Evolutionary conservation across 2,797 vertebrate genomes (phyloP).

Genomic region (Diplodus sargus): DNA sequence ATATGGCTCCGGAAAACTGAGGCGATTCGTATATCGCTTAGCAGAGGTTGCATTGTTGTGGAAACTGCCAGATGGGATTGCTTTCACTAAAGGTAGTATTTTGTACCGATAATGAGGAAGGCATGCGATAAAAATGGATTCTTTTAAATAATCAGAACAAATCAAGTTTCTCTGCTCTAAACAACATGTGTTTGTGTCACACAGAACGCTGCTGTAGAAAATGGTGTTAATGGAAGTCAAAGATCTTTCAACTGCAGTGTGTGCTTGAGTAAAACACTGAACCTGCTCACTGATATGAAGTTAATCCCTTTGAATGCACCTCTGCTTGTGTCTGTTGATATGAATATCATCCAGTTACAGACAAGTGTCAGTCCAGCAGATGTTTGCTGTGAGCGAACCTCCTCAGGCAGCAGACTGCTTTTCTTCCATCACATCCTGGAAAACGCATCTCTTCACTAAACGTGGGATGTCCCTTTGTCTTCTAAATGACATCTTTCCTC

Average conservation of each 20-base stretch:
- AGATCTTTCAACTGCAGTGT: neutral
- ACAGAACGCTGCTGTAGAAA: neutral
- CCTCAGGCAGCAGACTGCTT: constrained; percentile 11
- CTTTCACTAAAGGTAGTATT: too few species aligned
- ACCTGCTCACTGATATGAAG: constrained; percentile 15
- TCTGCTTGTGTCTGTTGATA: constrained; percentile 5
- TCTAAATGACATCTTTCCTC: constrained; percentile 6
- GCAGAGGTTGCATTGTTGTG: too few species aligned
- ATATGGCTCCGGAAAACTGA: too few species aligned
- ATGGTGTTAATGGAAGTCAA: neutral
- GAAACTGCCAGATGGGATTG: too few species aligned
- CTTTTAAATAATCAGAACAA: neutral
- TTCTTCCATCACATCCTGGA: constrained; percentile 14
- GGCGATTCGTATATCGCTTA: too few species aligned
- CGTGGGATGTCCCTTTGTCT: constrained; percentile 10
- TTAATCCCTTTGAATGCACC: neutral
- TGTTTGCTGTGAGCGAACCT: constrained; percentile 1
- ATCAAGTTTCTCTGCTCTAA: neutral
- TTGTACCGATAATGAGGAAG: too few species aligned
- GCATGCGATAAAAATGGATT: neutral
- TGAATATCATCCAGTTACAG: constrained; percentile 10
- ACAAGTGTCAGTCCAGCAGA: constrained; percentile 2
- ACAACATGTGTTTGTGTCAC: neutral
- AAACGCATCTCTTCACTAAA: constrained; percentile 11
- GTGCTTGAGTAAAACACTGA: constrained; percentile 29